These are phyloP conservation scores for Plebejus argus DNA, from an alignment of 2,888 invertebrate genomes.

Conservation along the genomic window DNA sequence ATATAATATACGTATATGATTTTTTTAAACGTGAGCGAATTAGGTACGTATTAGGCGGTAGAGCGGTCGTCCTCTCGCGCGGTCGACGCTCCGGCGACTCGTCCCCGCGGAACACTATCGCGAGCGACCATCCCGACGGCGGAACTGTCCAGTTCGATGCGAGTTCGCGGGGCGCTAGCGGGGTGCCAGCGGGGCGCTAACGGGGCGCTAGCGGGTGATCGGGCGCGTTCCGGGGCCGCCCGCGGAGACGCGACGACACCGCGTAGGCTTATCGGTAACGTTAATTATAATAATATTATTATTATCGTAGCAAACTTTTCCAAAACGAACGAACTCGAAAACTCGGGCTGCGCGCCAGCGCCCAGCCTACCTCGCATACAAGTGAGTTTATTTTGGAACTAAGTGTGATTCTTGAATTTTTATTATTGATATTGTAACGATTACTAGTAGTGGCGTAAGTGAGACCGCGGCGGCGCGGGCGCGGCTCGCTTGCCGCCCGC, in stretches of 20 bases:
- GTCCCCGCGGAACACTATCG: constrained; percentile 41
- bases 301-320: constrained; percentile 81
- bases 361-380: constrained; percentile 86
- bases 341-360: constrained; percentile 80
- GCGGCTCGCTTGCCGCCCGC: constrained; percentile 39
- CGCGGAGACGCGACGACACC: constrained; percentile 74
- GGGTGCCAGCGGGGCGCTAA: constrained; percentile 39
- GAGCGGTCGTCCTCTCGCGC: constrained; percentile 77
- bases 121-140: constrained; percentile 43
- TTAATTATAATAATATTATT: constrained; percentile 80
- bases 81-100: constrained; percentile 48
- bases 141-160: constrained; percentile 38
- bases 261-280: constrained; percentile 80
- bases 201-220: constrained; percentile 28
- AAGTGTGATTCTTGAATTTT: constrained; percentile 87
- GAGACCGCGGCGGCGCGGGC: constrained; percentile 50
- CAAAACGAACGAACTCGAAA: constrained; percentile 82
- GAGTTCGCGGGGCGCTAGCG: constrained; percentile 40
- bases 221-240: constrained; percentile 51
- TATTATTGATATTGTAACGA: constrained; percentile 81
- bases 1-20: constrained; percentile 81
- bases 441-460: constrained; percentile 80
- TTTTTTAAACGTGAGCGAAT: constrained; percentile 80
- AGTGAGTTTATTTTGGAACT: constrained; percentile 89
- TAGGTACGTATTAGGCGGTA: constrained; percentile 80